Evolutionary conservation across 2,797 vertebrate genomes (phyloP).

Genomic region (Gallirallus australis): DNA sequence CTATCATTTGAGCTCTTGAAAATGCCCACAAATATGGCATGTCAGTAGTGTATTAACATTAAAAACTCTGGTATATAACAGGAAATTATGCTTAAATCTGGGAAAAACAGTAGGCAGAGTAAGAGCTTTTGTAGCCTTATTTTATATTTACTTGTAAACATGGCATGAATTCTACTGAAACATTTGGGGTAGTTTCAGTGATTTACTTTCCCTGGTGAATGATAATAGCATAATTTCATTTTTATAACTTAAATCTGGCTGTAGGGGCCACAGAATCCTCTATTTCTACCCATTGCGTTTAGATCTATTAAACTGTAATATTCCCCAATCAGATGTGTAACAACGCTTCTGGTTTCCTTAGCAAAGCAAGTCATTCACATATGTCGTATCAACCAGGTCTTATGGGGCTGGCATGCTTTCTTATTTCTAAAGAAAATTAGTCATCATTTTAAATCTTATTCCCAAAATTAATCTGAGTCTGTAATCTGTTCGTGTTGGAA

Average conservation of each 20-base stretch:
- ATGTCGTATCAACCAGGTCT: not conserved
- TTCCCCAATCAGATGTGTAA: not conserved
- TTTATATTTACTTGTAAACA: conserved; percentile 20
- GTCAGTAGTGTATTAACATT: not conserved
- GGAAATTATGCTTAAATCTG: not conserved
- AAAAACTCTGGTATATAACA: not conserved
- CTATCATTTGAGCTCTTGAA: not conserved
- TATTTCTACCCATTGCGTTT: not conserved
- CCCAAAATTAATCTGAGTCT: not conserved
- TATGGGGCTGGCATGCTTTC: not conserved
- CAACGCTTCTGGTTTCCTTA: not conserved
- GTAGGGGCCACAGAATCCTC: not conserved
- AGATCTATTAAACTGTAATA: not conserved
- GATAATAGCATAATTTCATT: conserved; percentile 25
- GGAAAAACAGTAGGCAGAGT: not conserved
- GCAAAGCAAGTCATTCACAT: not conserved
- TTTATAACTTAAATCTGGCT: not conserved
- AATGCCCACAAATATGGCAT: not conserved
- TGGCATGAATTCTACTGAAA: conserved; percentile 12
- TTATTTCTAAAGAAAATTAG: not conserved
- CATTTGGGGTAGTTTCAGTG: not conserved
- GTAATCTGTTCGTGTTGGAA: not conserved
- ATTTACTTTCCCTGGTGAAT: conserved; percentile 11
- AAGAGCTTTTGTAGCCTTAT: conserved; percentile 19
- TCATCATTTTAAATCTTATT: not conserved